Evolutionary conservation across 2,888 invertebrate genomes (phyloP).

Genomic region (Cheilosia variabilis): DNA sequence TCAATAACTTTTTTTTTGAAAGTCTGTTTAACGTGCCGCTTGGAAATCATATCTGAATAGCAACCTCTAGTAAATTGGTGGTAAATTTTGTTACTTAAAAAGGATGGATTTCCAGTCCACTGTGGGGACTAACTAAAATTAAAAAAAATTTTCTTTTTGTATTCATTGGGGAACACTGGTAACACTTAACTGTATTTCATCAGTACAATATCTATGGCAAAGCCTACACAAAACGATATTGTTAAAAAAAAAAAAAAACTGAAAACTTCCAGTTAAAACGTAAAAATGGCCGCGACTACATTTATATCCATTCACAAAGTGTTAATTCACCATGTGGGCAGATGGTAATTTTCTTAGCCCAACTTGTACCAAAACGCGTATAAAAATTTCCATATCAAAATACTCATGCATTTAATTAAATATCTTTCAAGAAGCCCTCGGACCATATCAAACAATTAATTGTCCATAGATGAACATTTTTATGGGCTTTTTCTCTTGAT

Average conservation of each 20-base stretch:
- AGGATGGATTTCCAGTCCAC: too few species aligned
- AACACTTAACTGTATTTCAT: too few species aligned
- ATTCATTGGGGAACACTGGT: too few species aligned
- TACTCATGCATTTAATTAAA: conserved; percentile 51
- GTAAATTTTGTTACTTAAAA: too few species aligned
- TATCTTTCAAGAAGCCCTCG: conserved; percentile 45
- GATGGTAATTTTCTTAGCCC: conserved; percentile 10
- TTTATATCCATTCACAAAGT: conserved; percentile 49
- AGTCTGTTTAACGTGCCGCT: too few species aligned
- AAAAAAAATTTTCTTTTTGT: too few species aligned
- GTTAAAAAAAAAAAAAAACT: not conserved
- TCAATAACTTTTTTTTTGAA: too few species aligned
- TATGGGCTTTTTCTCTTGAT: conserved; percentile 5
- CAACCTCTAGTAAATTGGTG: too few species aligned
- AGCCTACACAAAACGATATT: too few species aligned
- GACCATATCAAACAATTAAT: conserved; percentile 41
- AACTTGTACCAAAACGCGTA: conserved; percentile 6
- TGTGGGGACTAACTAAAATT: too few species aligned
- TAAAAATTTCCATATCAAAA: conserved; percentile 59
- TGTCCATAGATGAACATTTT: conserved; percentile 37
- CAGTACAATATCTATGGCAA: too few species aligned
- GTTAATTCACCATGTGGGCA: conserved; percentile 33
- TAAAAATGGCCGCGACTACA: conserved; percentile 7
- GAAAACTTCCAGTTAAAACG: conserved; percentile 9
- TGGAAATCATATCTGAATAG: too few species aligned